These are phyloP conservation scores for Drosophila tripunctata DNA, from an alignment of 2,888 invertebrate genomes.

Conservation along the genomic window DNA sequence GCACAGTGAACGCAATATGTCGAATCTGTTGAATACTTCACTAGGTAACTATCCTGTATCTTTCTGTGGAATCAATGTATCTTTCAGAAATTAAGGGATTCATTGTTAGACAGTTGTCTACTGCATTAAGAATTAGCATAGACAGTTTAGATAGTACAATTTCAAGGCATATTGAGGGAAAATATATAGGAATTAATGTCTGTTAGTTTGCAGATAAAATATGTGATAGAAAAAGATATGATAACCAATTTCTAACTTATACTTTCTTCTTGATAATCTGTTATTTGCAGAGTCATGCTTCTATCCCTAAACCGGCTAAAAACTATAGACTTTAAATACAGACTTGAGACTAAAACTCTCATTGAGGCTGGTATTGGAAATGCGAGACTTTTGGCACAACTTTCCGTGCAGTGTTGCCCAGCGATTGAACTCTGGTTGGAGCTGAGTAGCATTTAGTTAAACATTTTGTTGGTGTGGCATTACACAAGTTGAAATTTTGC, in stretches of 20 bases:
- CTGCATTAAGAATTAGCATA: too few species aligned
- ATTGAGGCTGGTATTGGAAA: not conserved
- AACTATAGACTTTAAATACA: too few species aligned
- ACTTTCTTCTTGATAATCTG: too few species aligned
- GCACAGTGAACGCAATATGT: slow-evolving; percentile 19
- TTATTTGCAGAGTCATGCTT: too few species aligned
- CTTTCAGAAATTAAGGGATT: not conserved
- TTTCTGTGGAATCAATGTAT: slow-evolving; percentile 6
- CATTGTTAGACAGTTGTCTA: not conserved
- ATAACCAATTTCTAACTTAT: too few species aligned
- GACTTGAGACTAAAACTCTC: not conserved
- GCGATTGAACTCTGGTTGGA: not conserved
- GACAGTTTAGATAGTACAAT: too few species aligned
- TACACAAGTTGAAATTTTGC: slow-evolving; percentile 62
- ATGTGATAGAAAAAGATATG: too few species aligned
- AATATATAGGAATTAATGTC: too few species aligned
- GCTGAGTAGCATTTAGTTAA: not conserved
- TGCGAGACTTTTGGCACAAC: slow-evolving; percentile 5
- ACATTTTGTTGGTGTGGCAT: slow-evolving; percentile 58
- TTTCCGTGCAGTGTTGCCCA: slow-evolving; percentile 13
- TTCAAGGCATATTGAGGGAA: too few species aligned
- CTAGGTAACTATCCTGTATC: not conserved
- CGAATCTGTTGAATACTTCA: slow-evolving; percentile 3
- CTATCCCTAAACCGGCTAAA: too few species aligned
- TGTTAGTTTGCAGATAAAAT: too few species aligned